phyloP scores from a whole-genome alignment of 2,797 vertebrate genomes.

The Acanthurus leucopareius region DNA sequence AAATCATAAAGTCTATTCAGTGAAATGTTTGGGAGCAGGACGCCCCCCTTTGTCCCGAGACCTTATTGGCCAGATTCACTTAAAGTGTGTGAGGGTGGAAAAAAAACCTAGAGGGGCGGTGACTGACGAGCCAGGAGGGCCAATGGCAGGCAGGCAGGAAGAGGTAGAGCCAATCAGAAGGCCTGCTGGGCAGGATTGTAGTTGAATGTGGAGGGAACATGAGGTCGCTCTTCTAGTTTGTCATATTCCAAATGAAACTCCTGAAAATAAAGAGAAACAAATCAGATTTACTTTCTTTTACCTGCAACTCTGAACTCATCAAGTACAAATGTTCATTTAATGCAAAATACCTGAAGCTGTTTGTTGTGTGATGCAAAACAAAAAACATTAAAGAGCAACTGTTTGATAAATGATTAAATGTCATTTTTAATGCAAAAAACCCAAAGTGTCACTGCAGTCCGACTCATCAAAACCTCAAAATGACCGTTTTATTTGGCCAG shows the following conservation, averaged over 20 bases:
- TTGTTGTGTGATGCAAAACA: too few species aligned
- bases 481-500: too few species aligned
- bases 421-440: too few species aligned
- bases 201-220: slow-evolving; percentile 96
- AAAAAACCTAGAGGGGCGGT: slow-evolving; percentile 74
- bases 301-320: too few species aligned
- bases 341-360: too few species aligned
- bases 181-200: slow-evolving; percentile 98
- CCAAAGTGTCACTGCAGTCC: too few species aligned
- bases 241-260: slow-evolving; percentile 97
- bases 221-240: slow-evolving; percentile 96
- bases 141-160: slow-evolving; percentile 87
- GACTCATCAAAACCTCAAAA: too few species aligned
- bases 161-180: slow-evolving; percentile 90
- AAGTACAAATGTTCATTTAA: too few species aligned
- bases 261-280: slow-evolving; percentile 68
- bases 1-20: slow-evolving; percentile 91
- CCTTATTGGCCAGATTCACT: slow-evolving; percentile 91
- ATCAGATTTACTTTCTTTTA: not conserved
- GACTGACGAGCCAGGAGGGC: slow-evolving; percentile 93
- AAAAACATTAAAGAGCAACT: too few species aligned
- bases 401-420: too few species aligned
- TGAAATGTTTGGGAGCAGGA: slow-evolving; percentile 78
- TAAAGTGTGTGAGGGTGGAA: slow-evolving; percentile 81
- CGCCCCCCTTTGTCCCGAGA: slow-evolving; percentile 80